A percentile compares a stretch with the other conserved stretches of the same genome.
Conservation (phyloP, 2,888 invertebrate species). For the Embidobia sp. region DNA sequence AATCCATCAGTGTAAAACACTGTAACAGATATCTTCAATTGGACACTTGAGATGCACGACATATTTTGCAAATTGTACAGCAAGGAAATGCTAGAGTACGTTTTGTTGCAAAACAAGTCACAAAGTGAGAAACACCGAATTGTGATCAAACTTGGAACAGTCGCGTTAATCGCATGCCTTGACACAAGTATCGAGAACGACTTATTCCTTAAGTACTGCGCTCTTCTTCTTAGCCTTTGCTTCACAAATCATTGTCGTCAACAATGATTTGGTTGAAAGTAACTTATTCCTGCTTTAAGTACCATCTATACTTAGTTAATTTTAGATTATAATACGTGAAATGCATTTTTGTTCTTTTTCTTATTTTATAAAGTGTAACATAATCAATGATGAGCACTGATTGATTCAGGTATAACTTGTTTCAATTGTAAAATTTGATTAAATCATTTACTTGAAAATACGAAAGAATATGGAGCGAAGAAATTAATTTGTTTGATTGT, state of each 20-base stretch:
- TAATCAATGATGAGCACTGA: constrained; percentile 26
- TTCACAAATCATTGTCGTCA: constrained; percentile 27
- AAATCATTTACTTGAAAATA: no score
- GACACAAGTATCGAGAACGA: constrained; percentile 34
- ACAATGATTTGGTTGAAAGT: constrained; percentile 33
- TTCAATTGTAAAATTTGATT: no score
- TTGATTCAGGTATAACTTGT: constrained; percentile 1
- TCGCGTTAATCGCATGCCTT: constrained; percentile 47
- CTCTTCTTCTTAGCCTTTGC: constrained; percentile 28
- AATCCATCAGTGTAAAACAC: constrained; percentile 39
- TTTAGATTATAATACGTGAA: constrained; percentile 27
- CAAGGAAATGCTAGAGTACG: constrained; percentile 32
- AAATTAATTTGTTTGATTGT: no score
- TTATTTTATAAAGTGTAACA: constrained; percentile 32
- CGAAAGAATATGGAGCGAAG: no score
- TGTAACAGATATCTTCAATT: constrained; percentile 28
- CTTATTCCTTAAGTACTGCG: constrained; percentile 49
- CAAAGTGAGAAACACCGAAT: constrained; percentile 45
- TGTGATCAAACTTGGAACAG: constrained; percentile 45
- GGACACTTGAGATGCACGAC: constrained; percentile 34
- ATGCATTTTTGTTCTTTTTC: constrained; percentile 10
- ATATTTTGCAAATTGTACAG: constrained; percentile 36
- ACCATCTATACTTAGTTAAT: constrained; percentile 18
- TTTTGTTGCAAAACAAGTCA: constrained; percentile 42
- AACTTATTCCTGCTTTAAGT: constrained; percentile 30